Evolutionary conservation across 1,140 invertebrate species (phyloP).

Genomic region (Drosophila bocki): DNA sequence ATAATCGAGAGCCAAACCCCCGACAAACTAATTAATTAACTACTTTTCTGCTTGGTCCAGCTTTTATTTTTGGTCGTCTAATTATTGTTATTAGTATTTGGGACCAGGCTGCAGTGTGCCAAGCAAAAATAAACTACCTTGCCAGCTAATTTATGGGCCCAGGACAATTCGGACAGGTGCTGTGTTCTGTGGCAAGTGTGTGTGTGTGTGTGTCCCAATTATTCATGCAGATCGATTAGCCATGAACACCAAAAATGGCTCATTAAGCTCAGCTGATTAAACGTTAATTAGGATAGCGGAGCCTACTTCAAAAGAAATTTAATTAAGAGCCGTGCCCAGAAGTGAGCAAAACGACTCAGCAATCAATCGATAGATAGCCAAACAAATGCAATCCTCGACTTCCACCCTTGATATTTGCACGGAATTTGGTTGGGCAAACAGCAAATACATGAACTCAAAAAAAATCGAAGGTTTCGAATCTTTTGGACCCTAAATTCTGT

Average conservation of each 20-base stretch:
- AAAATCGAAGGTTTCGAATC: neutral
- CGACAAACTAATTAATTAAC: conserved; percentile 68
- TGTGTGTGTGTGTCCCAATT: conserved; percentile 44
- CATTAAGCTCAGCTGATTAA: conserved; percentile 67
- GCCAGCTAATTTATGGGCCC: conserved; percentile 46
- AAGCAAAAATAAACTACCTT: neutral
- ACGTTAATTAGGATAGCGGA: conserved; percentile 59
- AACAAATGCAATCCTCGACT: conserved; percentile 37
- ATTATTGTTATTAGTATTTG: conserved; percentile 57
- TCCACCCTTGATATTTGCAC: conserved; percentile 18
- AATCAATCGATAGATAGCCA: conserved; percentile 60
- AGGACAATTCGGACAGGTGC: conserved; percentile 22
- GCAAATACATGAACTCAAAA: neutral
- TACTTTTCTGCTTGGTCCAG: conserved; percentile 52
- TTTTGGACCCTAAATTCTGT: no score
- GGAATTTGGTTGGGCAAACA: conserved; percentile 49
- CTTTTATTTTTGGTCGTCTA: conserved; percentile 43
- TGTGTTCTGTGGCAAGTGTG: conserved; percentile 21
- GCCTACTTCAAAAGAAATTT: conserved; percentile 73
- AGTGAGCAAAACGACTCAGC: conserved; percentile 33
- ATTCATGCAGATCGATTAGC: conserved; percentile 78
- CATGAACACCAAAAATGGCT: conserved; percentile 59
- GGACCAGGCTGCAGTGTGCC: conserved; percentile 8
- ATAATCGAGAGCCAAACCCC: conserved; percentile 34
- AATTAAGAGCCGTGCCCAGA: conserved; percentile 55